Evolutionary conservation across 1,140 invertebrate species (phyloP).

Genomic region (Oedothorax gibbosus): DNA sequence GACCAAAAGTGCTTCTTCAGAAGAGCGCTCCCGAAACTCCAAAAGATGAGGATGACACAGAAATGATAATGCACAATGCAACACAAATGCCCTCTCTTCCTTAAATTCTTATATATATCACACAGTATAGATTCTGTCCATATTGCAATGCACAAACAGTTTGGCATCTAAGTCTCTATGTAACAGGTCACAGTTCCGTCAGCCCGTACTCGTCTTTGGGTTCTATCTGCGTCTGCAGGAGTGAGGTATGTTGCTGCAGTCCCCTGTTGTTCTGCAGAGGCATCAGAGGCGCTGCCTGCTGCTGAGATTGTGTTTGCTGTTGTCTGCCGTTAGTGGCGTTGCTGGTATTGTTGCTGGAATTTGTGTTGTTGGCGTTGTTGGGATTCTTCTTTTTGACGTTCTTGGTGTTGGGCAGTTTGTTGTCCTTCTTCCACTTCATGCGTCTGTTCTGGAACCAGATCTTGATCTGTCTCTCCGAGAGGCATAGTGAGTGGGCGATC

Average conservation of each 20-base stretch:
- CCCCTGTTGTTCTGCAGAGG: conserved; percentile 9
- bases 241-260: conserved; percentile 13
- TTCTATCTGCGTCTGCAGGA: conserved; percentile 25
- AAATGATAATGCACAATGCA: too few species aligned
- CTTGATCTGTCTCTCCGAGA: conserved; percentile 97
- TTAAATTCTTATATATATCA: neutral
- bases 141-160: conserved; percentile 43
- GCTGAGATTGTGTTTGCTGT: conserved; percentile 5
- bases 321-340: conserved; percentile 11
- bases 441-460: conserved; percentile 90
- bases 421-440: conserved; percentile 99
- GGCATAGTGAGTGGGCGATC: conserved; percentile 94
- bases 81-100: too few species aligned
- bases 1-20: too few species aligned
- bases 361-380: conserved; percentile 61
- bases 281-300: conserved; percentile 35
- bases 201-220: conserved; percentile 60
- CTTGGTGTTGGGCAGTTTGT: conserved; percentile 96
- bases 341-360: conserved; percentile 1
- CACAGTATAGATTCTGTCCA: conserved; percentile 18
- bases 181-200: conserved; percentile 57
- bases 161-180: conserved; percentile 10
- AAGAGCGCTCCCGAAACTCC: too few species aligned
- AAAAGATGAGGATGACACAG: too few species aligned
- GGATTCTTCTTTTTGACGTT: conserved; percentile 78